Evolutionary conservation across 2,113 vertebrate genomes (phyloP).

Genomic region (Burhinus oedicnemus): DNA sequence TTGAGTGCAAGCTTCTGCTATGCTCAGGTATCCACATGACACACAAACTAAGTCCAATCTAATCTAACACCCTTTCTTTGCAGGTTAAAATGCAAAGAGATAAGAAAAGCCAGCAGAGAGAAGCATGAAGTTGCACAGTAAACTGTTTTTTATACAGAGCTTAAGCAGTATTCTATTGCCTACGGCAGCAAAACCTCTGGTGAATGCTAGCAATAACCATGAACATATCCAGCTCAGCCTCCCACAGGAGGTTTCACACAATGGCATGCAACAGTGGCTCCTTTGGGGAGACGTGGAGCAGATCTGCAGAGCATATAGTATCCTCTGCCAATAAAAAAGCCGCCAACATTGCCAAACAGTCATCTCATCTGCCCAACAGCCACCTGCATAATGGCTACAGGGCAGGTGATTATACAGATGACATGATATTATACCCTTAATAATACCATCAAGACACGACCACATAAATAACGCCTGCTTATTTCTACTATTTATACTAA

Average conservation of each 20-base stretch:
- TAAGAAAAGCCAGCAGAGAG: background rate
- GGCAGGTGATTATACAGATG: too few relatives aligned
- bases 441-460: background rate
- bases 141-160: background rate
- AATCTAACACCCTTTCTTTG: background rate
- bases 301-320: fast-evolving
- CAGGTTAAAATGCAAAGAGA: background rate
- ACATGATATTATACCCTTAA: background rate
- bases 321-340: background rate
- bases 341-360: background rate
- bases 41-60: background rate
- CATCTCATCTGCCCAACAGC: background rate
- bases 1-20: background rate
- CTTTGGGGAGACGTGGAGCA: background rate
- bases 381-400: background rate
- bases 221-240: background rate
- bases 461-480: background rate
- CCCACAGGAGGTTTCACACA: background rate
- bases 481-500: background rate
- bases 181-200: background rate
- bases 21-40: background rate
- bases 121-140: background rate
- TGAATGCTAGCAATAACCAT: background rate
- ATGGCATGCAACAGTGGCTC: background rate
- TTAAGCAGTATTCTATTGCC: background rate